Conservation (phyloP, 92 coral and sea anemone genomes). For the Ricordea florida region DNA sequence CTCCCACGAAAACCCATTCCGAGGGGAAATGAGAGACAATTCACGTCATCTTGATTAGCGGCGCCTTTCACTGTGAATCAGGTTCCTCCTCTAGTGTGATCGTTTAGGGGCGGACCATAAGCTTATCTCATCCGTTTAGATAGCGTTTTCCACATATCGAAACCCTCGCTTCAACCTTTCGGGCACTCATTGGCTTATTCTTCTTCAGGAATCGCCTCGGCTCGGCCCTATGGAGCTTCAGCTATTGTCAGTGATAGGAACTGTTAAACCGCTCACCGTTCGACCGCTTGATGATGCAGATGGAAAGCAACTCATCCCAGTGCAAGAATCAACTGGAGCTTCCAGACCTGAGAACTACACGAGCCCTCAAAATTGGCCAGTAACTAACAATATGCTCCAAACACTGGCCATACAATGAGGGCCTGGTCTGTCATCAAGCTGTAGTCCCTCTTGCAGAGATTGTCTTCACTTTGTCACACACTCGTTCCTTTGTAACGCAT, state of each 20-base stretch:
- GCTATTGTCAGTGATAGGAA: constrained; percentile 83
- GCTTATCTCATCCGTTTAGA: not conserved
- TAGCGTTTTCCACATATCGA: too few species aligned
- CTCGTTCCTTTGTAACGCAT: too few species aligned
- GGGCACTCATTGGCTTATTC: not conserved
- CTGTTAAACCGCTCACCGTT: constrained; percentile 58
- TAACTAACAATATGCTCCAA: constrained; percentile 87
- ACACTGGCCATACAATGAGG: constrained; percentile 68
- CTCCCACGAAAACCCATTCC: too few species aligned
- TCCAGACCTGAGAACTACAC: constrained; percentile 75
- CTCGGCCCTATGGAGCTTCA: constrained; percentile 98
- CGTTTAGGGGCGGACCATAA: not conserved
- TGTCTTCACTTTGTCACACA: too few species aligned
- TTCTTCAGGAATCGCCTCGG: constrained; percentile 83
- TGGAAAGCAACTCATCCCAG: constrained; percentile 32
- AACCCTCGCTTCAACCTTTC: not conserved
- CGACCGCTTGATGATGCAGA: constrained; percentile 44
- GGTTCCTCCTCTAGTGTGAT: not conserved
- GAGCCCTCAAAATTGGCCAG: constrained; percentile 84
- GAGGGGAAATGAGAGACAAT: too few species aligned
- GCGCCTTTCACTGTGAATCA: too few species aligned
- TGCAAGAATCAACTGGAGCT: constrained; percentile 2
- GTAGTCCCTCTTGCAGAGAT: too few species aligned
- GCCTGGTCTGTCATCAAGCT: too few species aligned
- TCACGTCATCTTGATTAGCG: too few species aligned